These are phyloP conservation scores for Andrena dorsata DNA, from an alignment of 2,888 invertebrate genomes.

Conservation along the genomic window DNA sequence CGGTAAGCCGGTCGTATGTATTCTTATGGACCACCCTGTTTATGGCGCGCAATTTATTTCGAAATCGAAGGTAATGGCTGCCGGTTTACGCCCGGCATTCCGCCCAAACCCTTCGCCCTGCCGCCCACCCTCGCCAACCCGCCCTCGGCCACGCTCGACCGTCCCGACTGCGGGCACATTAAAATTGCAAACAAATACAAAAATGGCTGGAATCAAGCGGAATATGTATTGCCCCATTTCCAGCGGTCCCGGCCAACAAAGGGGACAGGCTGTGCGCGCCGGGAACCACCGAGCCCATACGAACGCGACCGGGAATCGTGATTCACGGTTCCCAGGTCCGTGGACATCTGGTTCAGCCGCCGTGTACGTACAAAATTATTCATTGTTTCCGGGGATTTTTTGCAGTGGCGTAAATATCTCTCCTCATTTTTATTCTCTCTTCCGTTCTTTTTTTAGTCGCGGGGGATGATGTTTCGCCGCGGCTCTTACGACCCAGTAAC, in stretches of 20 bases:
- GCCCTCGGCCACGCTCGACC: slow-evolving; percentile 37
- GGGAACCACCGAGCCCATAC: neutral
- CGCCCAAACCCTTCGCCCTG: slow-evolving; percentile 56
- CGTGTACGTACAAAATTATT: slow-evolving; percentile 30
- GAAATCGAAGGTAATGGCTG: slow-evolving; percentile 84
- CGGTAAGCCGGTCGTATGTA: slow-evolving; percentile 83
- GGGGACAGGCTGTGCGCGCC: neutral
- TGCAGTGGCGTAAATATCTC: slow-evolving; percentile 7
- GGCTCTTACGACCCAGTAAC: slow-evolving; percentile 28
- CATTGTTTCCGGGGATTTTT: slow-evolving; percentile 24
- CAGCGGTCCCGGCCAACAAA: slow-evolving; percentile 26
- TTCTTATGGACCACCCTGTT: slow-evolving; percentile 83
- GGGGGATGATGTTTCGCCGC: neutral
- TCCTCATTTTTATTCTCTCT: neutral
- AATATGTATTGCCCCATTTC: slow-evolving; percentile 80
- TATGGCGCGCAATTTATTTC: slow-evolving; percentile 84
- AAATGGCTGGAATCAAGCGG: slow-evolving; percentile 76
- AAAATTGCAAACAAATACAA: slow-evolving; percentile 83
- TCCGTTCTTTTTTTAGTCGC: neutral
- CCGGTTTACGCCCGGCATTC: slow-evolving; percentile 79
- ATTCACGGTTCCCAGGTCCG: slow-evolving; percentile 1
- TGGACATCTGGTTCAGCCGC: slow-evolving; percentile 11
- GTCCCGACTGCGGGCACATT: slow-evolving; percentile 75
- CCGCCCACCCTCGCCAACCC: slow-evolving; percentile 34
- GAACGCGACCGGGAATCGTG: neutral